phyloP scores from a whole-genome alignment of 1,140 invertebrate genomes.

The Platyura marginata region DNA sequence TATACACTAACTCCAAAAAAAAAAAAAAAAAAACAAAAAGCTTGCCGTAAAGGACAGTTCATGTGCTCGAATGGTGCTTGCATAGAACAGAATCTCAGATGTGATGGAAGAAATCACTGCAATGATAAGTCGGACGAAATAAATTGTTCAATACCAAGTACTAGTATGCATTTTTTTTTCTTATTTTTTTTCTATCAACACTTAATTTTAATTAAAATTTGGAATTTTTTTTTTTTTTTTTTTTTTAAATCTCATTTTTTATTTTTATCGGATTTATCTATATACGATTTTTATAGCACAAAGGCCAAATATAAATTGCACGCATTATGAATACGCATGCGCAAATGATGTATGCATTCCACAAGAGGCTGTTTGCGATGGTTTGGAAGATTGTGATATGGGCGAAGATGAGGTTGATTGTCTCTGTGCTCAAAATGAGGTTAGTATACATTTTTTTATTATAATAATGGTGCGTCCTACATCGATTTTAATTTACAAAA shows the following conservation, averaged over 20 bases:
- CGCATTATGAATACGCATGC: conserved; percentile 26
- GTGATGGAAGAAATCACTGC: conserved; percentile 58
- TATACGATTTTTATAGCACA: too few species aligned
- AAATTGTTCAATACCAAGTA: conserved; percentile 25
- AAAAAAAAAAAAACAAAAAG: conserved; percentile 1
- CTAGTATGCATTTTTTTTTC: conserved; percentile 7
- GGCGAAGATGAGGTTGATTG: conserved; percentile 54
- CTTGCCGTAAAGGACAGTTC: conserved; percentile 29
- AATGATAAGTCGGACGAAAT: conserved; percentile 54
- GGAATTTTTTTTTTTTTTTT: conserved; percentile 1
- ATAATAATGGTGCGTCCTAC: too few species aligned
- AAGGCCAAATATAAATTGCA: too few species aligned
- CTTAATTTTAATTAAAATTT: conserved; percentile 1
- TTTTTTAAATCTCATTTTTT: too few species aligned
- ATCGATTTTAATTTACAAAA: neutral
- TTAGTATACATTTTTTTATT: too few species aligned
- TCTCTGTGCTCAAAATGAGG: conserved; percentile 25
- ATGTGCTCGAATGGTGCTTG: conserved; percentile 45
- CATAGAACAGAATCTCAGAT: conserved; percentile 40
- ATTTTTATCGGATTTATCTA: too few species aligned
- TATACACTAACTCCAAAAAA: neutral
- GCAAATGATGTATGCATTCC: conserved; percentile 30
- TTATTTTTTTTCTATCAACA: conserved; percentile 1
- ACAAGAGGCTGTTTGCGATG: conserved; percentile 49
- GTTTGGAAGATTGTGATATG: conserved; percentile 57